phyloP scores from a whole-genome alignment of 2,888 invertebrate species.

The Parochlus steinenii region DNA sequence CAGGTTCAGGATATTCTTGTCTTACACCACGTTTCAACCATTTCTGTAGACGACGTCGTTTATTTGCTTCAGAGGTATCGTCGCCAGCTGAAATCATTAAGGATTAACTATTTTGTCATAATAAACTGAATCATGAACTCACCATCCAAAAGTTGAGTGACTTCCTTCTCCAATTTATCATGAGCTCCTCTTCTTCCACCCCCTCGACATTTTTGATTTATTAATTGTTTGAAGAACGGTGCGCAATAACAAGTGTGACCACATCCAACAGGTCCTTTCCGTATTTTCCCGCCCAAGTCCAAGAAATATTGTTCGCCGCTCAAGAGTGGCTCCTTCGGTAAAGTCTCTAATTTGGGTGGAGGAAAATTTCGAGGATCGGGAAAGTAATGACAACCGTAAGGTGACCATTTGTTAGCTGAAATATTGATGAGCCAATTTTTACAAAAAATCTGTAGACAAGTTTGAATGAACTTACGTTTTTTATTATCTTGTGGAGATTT shows the following conservation, averaged over 20 bases:
- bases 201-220: constrained; percentile 57
- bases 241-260: constrained; percentile 88
- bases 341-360: constrained; percentile 65
- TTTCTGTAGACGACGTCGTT: constrained; percentile 4
- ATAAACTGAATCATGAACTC: too few relatives aligned
- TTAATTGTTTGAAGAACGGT: constrained; percentile 72
- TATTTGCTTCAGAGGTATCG: constrained; percentile 13
- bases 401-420: constrained; percentile 58
- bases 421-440: too few relatives aligned
- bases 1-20: constrained; percentile 2
- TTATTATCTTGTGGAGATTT: constrained; percentile 9
- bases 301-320: constrained; percentile 88
- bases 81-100: background rate
- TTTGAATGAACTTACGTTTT: constrained; percentile 1
- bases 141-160: constrained; percentile 57
- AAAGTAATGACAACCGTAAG: constrained; percentile 82
- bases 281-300: constrained; percentile 86
- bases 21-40: background rate
- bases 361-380: constrained; percentile 76
- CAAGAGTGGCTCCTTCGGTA: constrained; percentile 69
- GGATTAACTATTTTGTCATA: background rate
- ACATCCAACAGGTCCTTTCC: constrained; percentile 88
- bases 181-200: constrained; percentile 46
- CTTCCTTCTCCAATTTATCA: constrained; percentile 58
- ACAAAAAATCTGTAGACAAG: too few relatives aligned